These are phyloP conservation scores for Sebastes cheni DNA, from an alignment of 2,797 vertebrate genomes.

Conservation along the genomic window DNA sequence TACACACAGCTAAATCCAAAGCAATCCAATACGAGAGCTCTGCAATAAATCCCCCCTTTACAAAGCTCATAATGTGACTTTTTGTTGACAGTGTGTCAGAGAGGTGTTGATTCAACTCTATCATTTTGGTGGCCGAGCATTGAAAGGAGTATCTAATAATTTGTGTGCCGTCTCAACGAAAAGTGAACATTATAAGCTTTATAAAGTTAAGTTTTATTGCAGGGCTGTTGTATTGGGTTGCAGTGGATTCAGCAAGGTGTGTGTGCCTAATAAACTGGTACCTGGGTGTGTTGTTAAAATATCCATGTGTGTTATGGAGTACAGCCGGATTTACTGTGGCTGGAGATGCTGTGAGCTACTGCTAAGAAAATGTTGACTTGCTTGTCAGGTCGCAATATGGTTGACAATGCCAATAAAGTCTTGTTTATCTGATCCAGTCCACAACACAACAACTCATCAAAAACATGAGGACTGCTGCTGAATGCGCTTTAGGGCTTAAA, in stretches of 20 bases:
- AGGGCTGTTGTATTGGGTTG: constrained; percentile 7
- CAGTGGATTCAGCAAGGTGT: background rate
- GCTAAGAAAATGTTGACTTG: constrained; percentile 3
- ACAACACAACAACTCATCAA: background rate
- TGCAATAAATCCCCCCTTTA: constrained; percentile 15
- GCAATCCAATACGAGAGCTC: background rate
- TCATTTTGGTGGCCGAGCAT: background rate
- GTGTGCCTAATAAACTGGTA: background rate
- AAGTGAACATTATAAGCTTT: constrained; percentile 14
- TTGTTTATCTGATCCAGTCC: constrained; percentile 24
- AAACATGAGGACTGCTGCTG: background rate
- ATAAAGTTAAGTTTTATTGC: constrained; percentile 31
- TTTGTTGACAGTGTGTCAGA: constrained; percentile 11
- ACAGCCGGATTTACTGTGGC: background rate
- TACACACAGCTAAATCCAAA: background rate
- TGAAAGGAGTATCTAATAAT: background rate
- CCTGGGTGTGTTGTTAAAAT: constrained; percentile 11
- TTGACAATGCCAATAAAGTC: background rate
- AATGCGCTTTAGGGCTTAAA: background rate
- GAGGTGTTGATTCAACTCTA: constrained; percentile 4
- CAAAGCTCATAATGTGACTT: constrained; percentile 10
- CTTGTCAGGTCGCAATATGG: background rate
- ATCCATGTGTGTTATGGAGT: background rate
- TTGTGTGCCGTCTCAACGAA: background rate
- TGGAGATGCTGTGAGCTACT: constrained; percentile 3